Evolutionary conservation across 2,797 vertebrate species (phyloP), one percentile per base, ranked within the genome.

Genomic region (Clarias fuscus): DNA sequence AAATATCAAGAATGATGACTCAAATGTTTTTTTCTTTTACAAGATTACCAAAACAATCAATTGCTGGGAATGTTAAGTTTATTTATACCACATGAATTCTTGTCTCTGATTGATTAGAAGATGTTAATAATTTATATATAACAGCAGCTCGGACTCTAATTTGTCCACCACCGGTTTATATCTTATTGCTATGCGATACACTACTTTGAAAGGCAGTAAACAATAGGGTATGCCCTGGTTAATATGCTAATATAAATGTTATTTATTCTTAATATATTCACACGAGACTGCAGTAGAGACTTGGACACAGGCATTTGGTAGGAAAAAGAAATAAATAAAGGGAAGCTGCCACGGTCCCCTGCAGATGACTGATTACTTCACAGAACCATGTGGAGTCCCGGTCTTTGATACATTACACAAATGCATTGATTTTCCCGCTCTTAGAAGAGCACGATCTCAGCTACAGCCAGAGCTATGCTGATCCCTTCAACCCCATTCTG

Each of bases 341-440:
- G 10, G 22, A 61, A 82, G 85, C 61, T 84, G 85, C 82, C 85
- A 85, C 7, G 0, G 76, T 64, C 83, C 81, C 72, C 87, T 79
- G 64, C 72, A 30, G 77, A 90, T 90, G 88, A 91, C 88, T 86
- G 87, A 91, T 92, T 86, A 83, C 84, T 90, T 87, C 89, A 86
- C 88, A 86, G 89, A 88, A 68, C 84, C 85, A 87, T 89, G 56
- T 73, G 85, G 67, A 75, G 82, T 56, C 79, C 79, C 30, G 79
- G 86, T 82, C 87, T 90, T 91, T 89, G 89, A 91, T 90, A 90
- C 90, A 89, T 90, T 90, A 90, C 81, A 91, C 88, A 90, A 90
- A 91, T 75, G 75, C 85, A 91, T 88, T 85, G 89, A 91, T 90
- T 91, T 89, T 86, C 83, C 64, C 86, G 48, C 75, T 84, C 61